Conservation (phyloP, 1,140 invertebrate species). For the Listronotus oregonensis region DNA sequence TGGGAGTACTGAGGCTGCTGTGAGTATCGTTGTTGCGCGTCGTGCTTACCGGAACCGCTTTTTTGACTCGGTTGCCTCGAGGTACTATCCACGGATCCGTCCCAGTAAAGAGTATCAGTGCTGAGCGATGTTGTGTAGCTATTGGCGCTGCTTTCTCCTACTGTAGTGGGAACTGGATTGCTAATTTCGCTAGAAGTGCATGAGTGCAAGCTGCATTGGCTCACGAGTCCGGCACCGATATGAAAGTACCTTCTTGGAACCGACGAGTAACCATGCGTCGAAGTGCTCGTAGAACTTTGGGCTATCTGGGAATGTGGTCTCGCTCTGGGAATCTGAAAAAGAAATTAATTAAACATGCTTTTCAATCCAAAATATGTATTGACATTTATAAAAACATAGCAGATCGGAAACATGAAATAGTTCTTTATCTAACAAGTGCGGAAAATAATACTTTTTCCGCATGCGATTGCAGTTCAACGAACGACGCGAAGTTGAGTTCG, state of each 20-base stretch:
- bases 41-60: slow-evolving; percentile 54
- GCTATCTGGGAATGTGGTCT: slow-evolving; percentile 58
- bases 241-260: slow-evolving; percentile 58
- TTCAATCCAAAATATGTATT: no score
- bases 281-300: slow-evolving; percentile 38
- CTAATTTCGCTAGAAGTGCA: slow-evolving; percentile 77
- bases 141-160: slow-evolving; percentile 68
- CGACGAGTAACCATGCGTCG: slow-evolving; percentile 34
- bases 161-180: slow-evolving; percentile 60
- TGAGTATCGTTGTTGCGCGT: slow-evolving; percentile 48
- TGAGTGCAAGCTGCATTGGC: slow-evolving; percentile 80
- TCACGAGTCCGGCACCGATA: slow-evolving; percentile 67
- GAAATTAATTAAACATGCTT: no score
- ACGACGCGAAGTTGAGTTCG: no score
- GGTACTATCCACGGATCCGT: slow-evolving; percentile 60
- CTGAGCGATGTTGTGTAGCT: slow-evolving; percentile 83
- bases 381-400: no score
- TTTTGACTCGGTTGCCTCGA: slow-evolving; percentile 53
- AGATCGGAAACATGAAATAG: no score
- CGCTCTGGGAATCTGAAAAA: slow-evolving; percentile 43
- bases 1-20: slow-evolving; percentile 54
- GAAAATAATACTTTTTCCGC: no score
- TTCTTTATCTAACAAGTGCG: no score
- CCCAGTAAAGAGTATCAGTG: slow-evolving; percentile 84
- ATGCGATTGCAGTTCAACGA: no score